Conservation (phyloP, 2,797 vertebrate species). For the Poecilia picta region DNA sequence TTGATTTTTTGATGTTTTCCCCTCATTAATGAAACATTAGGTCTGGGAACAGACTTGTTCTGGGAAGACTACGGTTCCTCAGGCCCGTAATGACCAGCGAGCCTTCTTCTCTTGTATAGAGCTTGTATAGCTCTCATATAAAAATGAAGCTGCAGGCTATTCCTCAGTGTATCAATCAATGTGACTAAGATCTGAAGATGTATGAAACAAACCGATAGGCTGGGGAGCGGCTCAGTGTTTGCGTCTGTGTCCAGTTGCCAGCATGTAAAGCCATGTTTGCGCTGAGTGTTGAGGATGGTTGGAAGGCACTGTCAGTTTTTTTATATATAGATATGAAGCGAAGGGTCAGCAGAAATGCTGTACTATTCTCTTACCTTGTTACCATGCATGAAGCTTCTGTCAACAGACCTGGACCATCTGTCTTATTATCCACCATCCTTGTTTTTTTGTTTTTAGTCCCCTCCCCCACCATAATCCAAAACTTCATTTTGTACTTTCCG, state of each 20-base stretch:
- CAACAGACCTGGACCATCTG: constrained; percentile 75
- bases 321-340: constrained; percentile 35
- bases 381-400: constrained; percentile 65
- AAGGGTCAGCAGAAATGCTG: constrained; percentile 76
- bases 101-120: constrained; percentile 48
- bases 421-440: constrained; percentile 72
- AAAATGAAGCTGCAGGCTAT: constrained; percentile 72
- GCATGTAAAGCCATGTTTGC: constrained; percentile 2
- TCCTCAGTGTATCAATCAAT: constrained; percentile 80
- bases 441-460: constrained; percentile 27
- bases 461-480: constrained; percentile 29
- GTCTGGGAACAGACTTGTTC: constrained; percentile 22
- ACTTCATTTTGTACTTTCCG: constrained; percentile 57
- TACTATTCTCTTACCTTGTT: constrained; percentile 49
- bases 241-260: constrained; percentile 8
- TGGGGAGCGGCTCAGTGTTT: constrained; percentile 21
- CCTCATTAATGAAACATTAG: constrained; percentile 56
- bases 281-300: not conserved
- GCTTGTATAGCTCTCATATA: constrained; percentile 58
- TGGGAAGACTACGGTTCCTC: constrained; percentile 44
- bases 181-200: constrained; percentile 77
- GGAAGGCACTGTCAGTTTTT: constrained; percentile 53
- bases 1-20: constrained; percentile 55
- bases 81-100: constrained; percentile 46
- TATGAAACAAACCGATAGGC: constrained; percentile 66